Base-by-base conservation (phyloP, 2,113 vertebrate species). In the Ploceus nigricollis region DNA sequence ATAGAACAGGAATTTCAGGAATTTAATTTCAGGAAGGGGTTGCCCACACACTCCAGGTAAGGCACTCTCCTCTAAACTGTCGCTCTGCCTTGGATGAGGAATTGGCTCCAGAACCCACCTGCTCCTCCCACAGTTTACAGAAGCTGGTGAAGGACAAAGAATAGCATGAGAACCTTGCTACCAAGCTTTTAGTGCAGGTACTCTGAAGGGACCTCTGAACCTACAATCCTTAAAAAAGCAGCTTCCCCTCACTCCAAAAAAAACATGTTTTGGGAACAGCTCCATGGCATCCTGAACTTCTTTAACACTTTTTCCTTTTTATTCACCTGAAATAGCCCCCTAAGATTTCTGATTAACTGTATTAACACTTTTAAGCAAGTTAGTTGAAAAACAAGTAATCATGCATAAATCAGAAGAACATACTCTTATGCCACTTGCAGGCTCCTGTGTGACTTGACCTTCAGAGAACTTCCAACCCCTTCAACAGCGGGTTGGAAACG, bases 401-500 rank as follows among this genome's bases (percentile, higher is more conserved):
- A 30, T 66, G 45, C 0, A 1, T 48, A 50, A 83, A n/a, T 77
- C 21, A 50, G 63, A 79, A 77, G 18, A 40, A 47, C 7, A 10
- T 18, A 39, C 9, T 85, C 25, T 18, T 31, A 39, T 3, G 48
- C 13, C 1, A 9, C 39, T 70, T 31, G 20, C 22, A 64, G 57
- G 23, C 6, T 68, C 6, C 48, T 37, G 30, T 4, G 4, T 58
- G 53, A 63, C 18, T 50, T 78, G 72, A 71, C 65, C 51, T 93
- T 47, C 81, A 20, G 57, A 77, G 31, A 45, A 51, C n/a, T 23
- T n/a, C n/a, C n/a, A 63, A 31, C 18, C 42, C 50, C 65, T 90
- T 53, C 48, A 35, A 13, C 31, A 71, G 35, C 1, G 0, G 50
- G 21, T 20, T 2, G 2, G 58, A 85, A 69, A 85, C 2, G 3